phyloP scores from a whole-genome alignment of 2,113 vertebrate genomes.

The Lasiurus borealis region DNA sequence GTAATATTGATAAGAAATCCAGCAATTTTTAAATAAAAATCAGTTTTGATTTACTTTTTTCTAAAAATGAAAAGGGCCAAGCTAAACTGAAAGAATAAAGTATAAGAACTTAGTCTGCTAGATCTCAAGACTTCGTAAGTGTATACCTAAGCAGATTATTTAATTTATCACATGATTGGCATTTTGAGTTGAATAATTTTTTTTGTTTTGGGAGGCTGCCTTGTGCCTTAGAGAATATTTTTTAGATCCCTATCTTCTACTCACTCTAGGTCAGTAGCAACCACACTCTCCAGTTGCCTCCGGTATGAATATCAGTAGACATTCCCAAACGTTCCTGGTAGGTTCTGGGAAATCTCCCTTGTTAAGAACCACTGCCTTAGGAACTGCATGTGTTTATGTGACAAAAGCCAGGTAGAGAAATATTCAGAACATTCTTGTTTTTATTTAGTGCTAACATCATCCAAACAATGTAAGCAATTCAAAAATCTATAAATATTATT shows the following conservation, averaged over 20 bases:
- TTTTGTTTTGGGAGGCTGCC: background rate
- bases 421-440: background rate
- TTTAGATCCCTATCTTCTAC: background rate
- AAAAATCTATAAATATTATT: background rate
- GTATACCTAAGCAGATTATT: background rate
- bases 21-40: background rate
- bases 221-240: background rate
- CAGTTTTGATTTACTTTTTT: background rate
- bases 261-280: background rate
- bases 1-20: background rate
- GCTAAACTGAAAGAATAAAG: background rate
- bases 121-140: background rate
- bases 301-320: background rate
- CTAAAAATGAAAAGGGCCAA: background rate
- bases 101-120: background rate
- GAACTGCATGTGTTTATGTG: background rate
- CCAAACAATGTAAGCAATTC: background rate
- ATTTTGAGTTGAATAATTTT: background rate
- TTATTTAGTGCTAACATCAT: background rate
- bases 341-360: fast-evolving
- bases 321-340: background rate
- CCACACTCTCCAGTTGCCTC: background rate
- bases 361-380: background rate
- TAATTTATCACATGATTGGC: background rate
- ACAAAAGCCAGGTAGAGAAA: background rate